A percentile compares a stretch with the other conserved stretches of the same genome.
Conservation (phyloP, 2,888 invertebrate species). For the Callimorpha dominula region DNA sequence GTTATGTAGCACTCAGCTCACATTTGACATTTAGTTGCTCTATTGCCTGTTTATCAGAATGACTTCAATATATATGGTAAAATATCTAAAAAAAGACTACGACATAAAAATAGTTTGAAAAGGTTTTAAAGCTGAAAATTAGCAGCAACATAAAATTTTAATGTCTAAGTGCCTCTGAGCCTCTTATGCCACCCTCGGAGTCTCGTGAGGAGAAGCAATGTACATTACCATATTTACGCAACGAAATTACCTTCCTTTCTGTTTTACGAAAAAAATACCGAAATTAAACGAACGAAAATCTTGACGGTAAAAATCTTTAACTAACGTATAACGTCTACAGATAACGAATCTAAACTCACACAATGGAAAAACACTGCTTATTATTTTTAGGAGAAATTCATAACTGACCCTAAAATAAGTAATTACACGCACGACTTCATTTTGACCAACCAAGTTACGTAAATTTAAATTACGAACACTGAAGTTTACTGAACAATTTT, state of each 20-base stretch:
- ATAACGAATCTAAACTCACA: slow-evolving; percentile 22
- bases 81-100: slow-evolving; percentile 9
- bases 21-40: neutral
- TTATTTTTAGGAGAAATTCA: slow-evolving; percentile 34
- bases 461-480: slow-evolving; percentile 5
- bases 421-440: slow-evolving; percentile 41
- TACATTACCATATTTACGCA: slow-evolving; percentile 42
- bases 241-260: slow-evolving; percentile 20
- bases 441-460: slow-evolving; percentile 26
- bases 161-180: slow-evolving; percentile 37
- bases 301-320: neutral
- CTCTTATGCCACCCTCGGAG: slow-evolving; percentile 24
- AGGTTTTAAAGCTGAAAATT: slow-evolving; percentile 19
- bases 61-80: neutral
- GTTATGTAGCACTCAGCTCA: neutral
- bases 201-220: slow-evolving; percentile 35
- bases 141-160: slow-evolving; percentile 32
- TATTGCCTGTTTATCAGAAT: neutral
- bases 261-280: slow-evolving; percentile 28
- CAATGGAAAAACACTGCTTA: slow-evolving; percentile 25
- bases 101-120: slow-evolving; percentile 18
- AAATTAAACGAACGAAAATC: slow-evolving; percentile 5
- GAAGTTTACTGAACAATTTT: neutral
- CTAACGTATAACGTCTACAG: neutral
- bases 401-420: slow-evolving; percentile 29